phyloP scores from a whole-genome alignment of 2,113 vertebrate species.

The Calcarius ornatus region DNA sequence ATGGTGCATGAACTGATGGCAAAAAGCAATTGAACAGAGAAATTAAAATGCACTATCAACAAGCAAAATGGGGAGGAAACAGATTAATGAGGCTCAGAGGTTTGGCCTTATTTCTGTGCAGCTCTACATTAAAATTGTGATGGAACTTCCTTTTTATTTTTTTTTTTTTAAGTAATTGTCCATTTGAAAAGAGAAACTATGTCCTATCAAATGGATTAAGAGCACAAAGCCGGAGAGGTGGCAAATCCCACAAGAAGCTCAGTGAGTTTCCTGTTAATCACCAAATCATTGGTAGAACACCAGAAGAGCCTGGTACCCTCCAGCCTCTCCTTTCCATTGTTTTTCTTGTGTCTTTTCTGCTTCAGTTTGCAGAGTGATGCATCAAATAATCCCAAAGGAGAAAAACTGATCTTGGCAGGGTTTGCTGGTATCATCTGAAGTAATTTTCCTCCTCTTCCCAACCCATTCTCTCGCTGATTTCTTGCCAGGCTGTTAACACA shows the following conservation, averaged over 20 bases:
- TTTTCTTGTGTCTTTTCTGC: not conserved
- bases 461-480: not conserved
- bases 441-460: not conserved
- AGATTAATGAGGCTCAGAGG: not conserved
- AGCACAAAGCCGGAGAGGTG: not conserved
- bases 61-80: not conserved
- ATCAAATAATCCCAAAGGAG: not conserved
- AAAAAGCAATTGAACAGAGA: not conserved
- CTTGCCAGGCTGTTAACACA: not conserved
- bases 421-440: not conserved
- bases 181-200: not conserved
- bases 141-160: not conserved
- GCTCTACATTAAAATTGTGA: not conserved
- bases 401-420: not conserved
- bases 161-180: not conserved
- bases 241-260: not conserved
- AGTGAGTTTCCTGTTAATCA: not conserved
- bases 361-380: not conserved
- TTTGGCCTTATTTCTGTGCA: not conserved
- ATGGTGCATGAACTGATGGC: not conserved
- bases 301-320: not conserved
- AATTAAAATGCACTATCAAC: not conserved
- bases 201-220: not conserved
- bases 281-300: not conserved
- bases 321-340: not conserved